Evolutionary conservation across 2,888 invertebrate genomes (phyloP).

Genomic region (Apocheima hispidaria): DNA sequence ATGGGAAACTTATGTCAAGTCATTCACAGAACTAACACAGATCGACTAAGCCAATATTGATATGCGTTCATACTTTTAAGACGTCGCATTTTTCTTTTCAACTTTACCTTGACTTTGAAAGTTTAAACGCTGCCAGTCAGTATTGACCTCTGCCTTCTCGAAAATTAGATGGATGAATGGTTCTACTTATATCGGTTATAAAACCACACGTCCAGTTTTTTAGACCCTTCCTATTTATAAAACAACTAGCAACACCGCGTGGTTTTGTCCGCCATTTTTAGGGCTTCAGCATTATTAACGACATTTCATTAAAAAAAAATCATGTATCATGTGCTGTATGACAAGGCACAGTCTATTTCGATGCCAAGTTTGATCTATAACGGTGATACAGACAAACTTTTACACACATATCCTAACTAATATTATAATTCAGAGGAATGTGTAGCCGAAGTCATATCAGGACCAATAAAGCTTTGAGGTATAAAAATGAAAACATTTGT

Average conservation of each 20-base stretch:
- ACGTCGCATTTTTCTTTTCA: conserved; percentile 52
- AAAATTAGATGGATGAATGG: conserved; percentile 16
- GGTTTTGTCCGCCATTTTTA: neutral
- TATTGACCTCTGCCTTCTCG: conserved; percentile 32
- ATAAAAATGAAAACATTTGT: too few species aligned
- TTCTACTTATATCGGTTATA: conserved; percentile 28
- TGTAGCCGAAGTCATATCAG: too few species aligned
- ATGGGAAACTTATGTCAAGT: conserved; percentile 39
- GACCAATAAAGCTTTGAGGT: too few species aligned
- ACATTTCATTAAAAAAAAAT: neutral
- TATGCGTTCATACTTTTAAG: conserved; percentile 58
- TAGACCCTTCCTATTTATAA: conserved; percentile 21
- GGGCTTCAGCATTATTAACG: neutral
- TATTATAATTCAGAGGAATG: too few species aligned
- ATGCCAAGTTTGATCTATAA: neutral
- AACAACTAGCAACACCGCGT: neutral
- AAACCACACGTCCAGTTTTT: conserved; percentile 23
- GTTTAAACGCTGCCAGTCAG: conserved; percentile 42
- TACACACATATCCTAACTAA: too few species aligned
- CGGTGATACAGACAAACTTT: too few species aligned
- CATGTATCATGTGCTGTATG: neutral
- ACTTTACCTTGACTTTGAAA: conserved; percentile 61
- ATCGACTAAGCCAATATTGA: conserved; percentile 61
- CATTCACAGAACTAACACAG: conserved; percentile 52
- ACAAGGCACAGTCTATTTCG: neutral